These are phyloP conservation scores for Hycleus cichorii DNA, from an alignment of 1,140 invertebrate species.

Conservation along the genomic window DNA sequence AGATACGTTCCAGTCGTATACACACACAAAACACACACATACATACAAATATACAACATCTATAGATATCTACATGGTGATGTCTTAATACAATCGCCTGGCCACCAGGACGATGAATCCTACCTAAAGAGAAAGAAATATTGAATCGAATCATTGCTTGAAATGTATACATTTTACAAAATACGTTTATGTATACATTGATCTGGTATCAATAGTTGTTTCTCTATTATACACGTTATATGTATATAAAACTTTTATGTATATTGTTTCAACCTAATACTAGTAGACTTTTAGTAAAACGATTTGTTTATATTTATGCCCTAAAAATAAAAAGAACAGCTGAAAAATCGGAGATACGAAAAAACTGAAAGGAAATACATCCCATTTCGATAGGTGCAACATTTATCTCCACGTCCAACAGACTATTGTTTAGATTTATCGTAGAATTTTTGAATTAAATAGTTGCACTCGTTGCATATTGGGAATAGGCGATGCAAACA, in stretches of 20 bases:
- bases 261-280: too few relatives aligned
- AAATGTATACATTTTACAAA: too few relatives aligned
- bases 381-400: background rate
- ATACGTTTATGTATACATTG: too few relatives aligned
- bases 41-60: background rate
- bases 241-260: too few relatives aligned
- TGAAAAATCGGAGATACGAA: too few relatives aligned
- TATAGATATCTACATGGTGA: constrained; percentile 1
- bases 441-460: too few relatives aligned
- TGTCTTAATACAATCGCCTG: constrained; percentile 16
- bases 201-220: too few relatives aligned
- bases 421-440: too few relatives aligned
- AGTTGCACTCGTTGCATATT: too few relatives aligned
- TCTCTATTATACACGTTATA: too few relatives aligned
- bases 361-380: background rate
- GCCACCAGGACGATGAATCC: constrained; percentile 12
- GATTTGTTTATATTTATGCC: background rate
- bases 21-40: background rate
- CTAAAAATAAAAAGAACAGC: background rate
- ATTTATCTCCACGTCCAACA: background rate
- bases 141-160: background rate
- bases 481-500: too few relatives aligned
- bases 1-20: constrained; percentile 14
- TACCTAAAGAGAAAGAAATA: constrained; percentile 1
- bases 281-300: background rate